These are phyloP conservation scores for Smutsia temminckii DNA, from an alignment of 2,797 vertebrate species.

Conservation along the genomic window DNA sequence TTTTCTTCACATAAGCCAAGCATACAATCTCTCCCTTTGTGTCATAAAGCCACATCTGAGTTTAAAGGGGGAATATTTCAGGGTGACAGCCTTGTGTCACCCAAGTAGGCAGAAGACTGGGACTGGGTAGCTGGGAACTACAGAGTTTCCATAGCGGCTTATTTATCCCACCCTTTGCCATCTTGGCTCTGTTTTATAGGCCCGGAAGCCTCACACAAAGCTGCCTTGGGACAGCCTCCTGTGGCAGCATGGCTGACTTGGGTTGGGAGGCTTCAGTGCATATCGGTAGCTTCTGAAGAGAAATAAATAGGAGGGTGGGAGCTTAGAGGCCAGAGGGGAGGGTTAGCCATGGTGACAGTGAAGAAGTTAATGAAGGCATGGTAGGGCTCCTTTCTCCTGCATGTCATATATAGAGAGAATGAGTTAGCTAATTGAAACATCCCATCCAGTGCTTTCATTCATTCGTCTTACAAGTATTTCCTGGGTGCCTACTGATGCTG, in stretches of 20 bases:
- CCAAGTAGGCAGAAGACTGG: not conserved
- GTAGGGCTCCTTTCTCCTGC: not conserved
- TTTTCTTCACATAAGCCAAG: not conserved
- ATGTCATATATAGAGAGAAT: not conserved
- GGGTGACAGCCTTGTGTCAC: not conserved
- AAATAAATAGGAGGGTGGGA: not conserved
- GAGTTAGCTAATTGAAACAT: not conserved
- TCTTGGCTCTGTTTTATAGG: not conserved
- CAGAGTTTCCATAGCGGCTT: not conserved
- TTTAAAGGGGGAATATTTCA: not conserved
- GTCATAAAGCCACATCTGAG: conserved; percentile 39
- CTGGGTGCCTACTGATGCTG: not conserved
- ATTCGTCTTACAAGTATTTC: not conserved
- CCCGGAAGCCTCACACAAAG: not conserved
- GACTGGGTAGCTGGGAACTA: not conserved
- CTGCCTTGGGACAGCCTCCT: not conserved
- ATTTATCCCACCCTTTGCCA: not conserved
- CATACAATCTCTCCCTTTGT: not conserved
- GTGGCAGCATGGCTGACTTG: not conserved
- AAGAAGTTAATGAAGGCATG: not conserved
- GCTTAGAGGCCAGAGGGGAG: not conserved
- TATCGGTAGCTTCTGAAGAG: not conserved
- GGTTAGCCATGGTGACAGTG: not conserved
- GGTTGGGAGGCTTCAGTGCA: not conserved
- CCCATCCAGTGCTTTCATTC: not conserved